These are phyloP conservation scores for Helicoverpa zea DNA, from an alignment of 1,140 invertebrate genomes.

Conservation along the genomic window DNA sequence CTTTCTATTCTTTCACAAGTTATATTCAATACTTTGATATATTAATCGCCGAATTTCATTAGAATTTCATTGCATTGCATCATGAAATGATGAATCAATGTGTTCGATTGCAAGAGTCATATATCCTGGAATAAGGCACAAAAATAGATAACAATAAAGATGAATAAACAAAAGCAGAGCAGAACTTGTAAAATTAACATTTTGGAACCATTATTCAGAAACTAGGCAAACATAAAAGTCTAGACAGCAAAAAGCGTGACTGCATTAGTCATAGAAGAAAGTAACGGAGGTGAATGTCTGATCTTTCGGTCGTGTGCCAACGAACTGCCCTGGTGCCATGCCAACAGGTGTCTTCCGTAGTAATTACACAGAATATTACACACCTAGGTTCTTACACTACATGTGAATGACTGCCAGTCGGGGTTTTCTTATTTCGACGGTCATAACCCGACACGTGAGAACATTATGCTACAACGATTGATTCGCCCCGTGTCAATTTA, in stretches of 20 bases:
- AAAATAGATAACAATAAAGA: too few species aligned
- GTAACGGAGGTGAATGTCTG: constrained; percentile 48
- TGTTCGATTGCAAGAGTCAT: neutral
- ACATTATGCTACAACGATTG: neutral
- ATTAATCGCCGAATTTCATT: neutral
- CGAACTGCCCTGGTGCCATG: constrained; percentile 23
- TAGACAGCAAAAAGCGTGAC: constrained; percentile 31
- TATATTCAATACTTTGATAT: too few species aligned
- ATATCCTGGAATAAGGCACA: too few species aligned
- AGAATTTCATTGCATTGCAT: neutral
- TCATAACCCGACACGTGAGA: neutral
- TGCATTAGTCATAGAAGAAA: constrained; percentile 48
- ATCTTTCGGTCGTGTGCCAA: constrained; percentile 35
- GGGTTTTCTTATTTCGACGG: constrained; percentile 21
- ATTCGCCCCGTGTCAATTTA: neutral
- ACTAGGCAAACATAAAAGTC: constrained; percentile 35
- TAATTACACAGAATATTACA: constrained; percentile 15
- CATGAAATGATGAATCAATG: constrained; percentile 14
- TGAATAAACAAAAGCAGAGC: neutral
- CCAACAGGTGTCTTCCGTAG: constrained; percentile 40
- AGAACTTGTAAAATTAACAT: neutral
- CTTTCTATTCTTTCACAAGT: too few species aligned
- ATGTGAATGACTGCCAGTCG: neutral
- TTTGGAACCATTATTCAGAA: constrained; percentile 23
- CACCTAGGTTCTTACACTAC: neutral